Percentiles rank a stretch among this genome's conserved stretches.
Conservation (phyloP, 2,797 vertebrate genomes). For the Lindbergichthys nudifrons region DNA sequence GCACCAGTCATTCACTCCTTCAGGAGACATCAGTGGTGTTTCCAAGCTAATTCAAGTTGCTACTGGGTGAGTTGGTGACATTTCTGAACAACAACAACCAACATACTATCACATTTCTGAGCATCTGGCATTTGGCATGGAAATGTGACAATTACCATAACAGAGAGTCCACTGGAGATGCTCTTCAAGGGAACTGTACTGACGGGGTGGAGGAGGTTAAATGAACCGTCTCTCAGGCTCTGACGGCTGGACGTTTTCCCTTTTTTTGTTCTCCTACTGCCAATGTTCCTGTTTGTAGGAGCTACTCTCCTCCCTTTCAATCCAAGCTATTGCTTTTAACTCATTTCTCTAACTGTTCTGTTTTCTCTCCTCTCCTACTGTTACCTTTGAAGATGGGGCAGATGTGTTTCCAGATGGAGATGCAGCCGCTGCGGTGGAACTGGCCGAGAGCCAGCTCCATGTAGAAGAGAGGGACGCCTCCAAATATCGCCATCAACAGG, state of each 20-base stretch:
- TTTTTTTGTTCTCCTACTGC: not conserved
- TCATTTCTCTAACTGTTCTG: not conserved
- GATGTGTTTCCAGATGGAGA: slow-evolving; percentile 98
- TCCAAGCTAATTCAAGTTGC: slow-evolving; percentile 60
- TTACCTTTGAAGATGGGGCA: slow-evolving; percentile 99
- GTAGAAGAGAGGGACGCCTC: slow-evolving; percentile 98
- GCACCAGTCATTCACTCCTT: slow-evolving; percentile 27
- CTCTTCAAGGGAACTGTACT: slow-evolving; percentile 41
- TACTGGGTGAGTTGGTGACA: slow-evolving; percentile 70
- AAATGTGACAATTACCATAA: slow-evolving; percentile 90
- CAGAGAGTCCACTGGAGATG: slow-evolving; percentile 67
- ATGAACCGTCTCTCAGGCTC: slow-evolving; percentile 45
- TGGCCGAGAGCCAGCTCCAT: slow-evolving; percentile 98
- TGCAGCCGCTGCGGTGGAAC: slow-evolving; percentile 96
- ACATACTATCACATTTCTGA: slow-evolving; percentile 72
- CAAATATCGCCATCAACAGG: slow-evolving; percentile 96
- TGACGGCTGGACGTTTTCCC: not conserved
- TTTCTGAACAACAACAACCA: slow-evolving; percentile 74
- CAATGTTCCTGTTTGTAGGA: slow-evolving; percentile 6
- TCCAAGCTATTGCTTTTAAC: slow-evolving; percentile 1
- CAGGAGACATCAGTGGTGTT: slow-evolving; percentile 38
- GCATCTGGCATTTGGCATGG: slow-evolving; percentile 81
- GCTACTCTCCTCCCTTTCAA: not conserved
- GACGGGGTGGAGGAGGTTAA: slow-evolving; percentile 45
- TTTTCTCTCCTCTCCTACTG: not conserved